Evolutionary conservation across 2,113 vertebrate species (phyloP).

Genomic region (Corydoras maculifer): DNA sequence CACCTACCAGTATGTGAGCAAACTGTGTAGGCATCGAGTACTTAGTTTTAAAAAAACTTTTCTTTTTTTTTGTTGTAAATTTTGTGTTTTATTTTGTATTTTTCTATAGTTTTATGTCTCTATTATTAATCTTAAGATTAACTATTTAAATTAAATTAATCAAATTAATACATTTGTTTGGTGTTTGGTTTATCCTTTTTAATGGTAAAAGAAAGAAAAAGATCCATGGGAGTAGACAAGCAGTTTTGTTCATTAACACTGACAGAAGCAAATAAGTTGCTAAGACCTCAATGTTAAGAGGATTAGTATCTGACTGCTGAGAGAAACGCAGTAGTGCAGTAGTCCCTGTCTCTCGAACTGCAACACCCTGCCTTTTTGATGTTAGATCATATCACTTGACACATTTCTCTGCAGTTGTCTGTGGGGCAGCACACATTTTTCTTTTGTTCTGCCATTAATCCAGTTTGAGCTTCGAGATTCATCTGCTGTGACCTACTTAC

Average conservation of each 20-base stretch:
- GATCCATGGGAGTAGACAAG: constrained; percentile 39
- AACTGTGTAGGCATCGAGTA: too few species aligned
- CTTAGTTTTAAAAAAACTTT: too few species aligned
- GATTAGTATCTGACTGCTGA: constrained; percentile 67
- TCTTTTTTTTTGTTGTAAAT: too few species aligned
- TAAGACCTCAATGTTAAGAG: constrained; percentile 59
- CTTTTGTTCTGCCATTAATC: constrained; percentile 53
- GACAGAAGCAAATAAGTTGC: constrained; percentile 51
- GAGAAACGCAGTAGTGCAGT: constrained; percentile 40
- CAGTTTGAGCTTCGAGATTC: constrained; percentile 54
- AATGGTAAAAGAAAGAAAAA: constrained; percentile 4
- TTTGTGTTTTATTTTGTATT: too few species aligned
- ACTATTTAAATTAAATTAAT: too few species aligned
- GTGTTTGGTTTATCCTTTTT: too few species aligned
- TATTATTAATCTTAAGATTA: too few species aligned
- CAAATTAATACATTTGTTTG: too few species aligned
- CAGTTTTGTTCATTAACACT: constrained; percentile 45
- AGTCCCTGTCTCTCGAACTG: constrained; percentile 11
- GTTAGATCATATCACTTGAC: constrained; percentile 31
- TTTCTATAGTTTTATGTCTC: too few species aligned
- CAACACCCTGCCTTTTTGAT: constrained; percentile 20
- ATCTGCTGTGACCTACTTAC: constrained; percentile 48
- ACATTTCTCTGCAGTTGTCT: constrained; percentile 39
- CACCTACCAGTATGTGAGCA: too few species aligned
- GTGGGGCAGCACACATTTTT: constrained; percentile 41